Conservation (phyloP, 2,888 invertebrate species). For the Stomorhina lunata region DNA sequence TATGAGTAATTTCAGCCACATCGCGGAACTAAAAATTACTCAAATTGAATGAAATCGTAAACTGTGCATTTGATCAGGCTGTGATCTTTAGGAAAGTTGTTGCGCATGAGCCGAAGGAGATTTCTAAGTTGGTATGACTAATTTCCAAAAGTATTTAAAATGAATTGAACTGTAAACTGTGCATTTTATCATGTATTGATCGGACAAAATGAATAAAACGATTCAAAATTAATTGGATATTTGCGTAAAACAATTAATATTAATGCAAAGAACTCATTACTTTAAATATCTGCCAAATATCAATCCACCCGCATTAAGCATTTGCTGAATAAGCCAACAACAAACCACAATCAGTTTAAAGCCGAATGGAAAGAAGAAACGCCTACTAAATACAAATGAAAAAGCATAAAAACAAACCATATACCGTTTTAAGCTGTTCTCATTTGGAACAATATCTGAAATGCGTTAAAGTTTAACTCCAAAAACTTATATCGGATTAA, state of each 20-base stretch:
- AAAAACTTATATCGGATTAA: slow-evolving; percentile 26
- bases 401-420: slow-evolving; percentile 38
- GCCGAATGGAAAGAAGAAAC: slow-evolving; percentile 44
- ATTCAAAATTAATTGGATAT: too few species aligned
- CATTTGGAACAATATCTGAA: slow-evolving; percentile 14
- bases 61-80: too few species aligned
- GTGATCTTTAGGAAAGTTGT: too few species aligned
- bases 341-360: slow-evolving; percentile 16
- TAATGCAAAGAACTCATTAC: neutral
- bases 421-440: slow-evolving; percentile 32
- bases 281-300: neutral
- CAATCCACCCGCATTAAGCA: slow-evolving; percentile 48
- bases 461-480: slow-evolving; percentile 31
- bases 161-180: too few species aligned
- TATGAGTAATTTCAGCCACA: too few species aligned
- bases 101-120: too few species aligned
- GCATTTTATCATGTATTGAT: too few species aligned
- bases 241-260: neutral
- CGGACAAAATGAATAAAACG: too few species aligned
- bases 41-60: too few species aligned
- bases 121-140: too few species aligned
- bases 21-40: too few species aligned
- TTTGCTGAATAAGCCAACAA: slow-evolving; percentile 6
- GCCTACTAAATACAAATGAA: slow-evolving; percentile 41
- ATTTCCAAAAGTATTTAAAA: too few species aligned